A percentile compares a stretch with the other conserved stretches of the same genome.
Evolutionary conservation across 1,140 invertebrate species (phyloP).

Genomic region (Mya arenaria): DNA sequence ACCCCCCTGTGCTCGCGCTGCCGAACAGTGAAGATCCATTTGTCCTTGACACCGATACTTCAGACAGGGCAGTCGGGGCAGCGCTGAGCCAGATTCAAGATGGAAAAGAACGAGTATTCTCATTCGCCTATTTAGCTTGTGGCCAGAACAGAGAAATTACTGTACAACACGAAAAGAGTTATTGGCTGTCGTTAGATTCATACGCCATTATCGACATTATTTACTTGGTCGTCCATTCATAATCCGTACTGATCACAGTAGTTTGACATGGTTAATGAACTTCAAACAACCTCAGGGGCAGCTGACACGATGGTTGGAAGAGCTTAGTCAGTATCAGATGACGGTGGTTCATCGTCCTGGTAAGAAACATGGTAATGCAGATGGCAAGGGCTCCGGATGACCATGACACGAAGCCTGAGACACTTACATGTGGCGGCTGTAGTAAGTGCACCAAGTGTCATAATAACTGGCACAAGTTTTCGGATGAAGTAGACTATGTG

Average conservation of each 20-base stretch:
- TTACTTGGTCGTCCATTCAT: slow-evolving; percentile 6
- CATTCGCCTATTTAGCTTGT: not conserved
- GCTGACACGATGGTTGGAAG: slow-evolving; percentile 30
- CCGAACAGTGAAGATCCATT: not conserved
- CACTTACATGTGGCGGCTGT: slow-evolving; percentile 27
- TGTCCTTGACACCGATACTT: slow-evolving; percentile 8
- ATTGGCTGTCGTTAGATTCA: slow-evolving; percentile 48
- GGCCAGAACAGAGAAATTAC: not conserved
- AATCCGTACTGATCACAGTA: slow-evolving; percentile 42
- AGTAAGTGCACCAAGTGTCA: slow-evolving; percentile 6
- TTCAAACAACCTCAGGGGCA: slow-evolving; percentile 26
- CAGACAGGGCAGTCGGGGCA: not conserved
- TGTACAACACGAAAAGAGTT: slow-evolving; percentile 36
- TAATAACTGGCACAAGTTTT: not conserved
- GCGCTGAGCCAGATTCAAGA: slow-evolving; percentile 1
- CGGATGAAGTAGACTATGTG: not conserved
- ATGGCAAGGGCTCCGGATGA: slow-evolving; percentile 16
- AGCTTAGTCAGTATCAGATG: slow-evolving; percentile 27
- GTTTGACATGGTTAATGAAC: slow-evolving; percentile 43
- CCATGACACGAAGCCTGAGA: not conserved
- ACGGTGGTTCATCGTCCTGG: not conserved
- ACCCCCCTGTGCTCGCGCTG: not conserved
- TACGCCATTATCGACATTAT: slow-evolving; percentile 39
- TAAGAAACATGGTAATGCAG: slow-evolving; percentile 36
- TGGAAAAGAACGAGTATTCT: not conserved